Evolutionary conservation across 2,888 invertebrate species (phyloP), one percentile per base, ranked within the genome.

Genomic region (Drosophila pegasa): DNA sequence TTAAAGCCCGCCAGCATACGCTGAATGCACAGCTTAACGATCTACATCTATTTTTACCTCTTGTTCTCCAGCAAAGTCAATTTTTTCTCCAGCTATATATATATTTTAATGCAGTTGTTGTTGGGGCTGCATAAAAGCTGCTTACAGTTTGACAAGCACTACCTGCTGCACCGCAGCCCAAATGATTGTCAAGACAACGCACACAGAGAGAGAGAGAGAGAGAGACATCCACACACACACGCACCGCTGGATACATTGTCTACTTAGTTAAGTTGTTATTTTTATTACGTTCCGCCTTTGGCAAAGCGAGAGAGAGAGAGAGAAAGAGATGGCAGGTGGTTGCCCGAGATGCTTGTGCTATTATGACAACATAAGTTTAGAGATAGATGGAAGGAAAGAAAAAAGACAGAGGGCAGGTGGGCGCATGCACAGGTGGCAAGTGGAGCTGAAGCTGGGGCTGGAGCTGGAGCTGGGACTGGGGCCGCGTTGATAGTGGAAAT

Each of bases 211-310:
- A 20, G 38, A 40, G 4, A 40, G 38, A 20, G 18, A 18, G 18
- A 40, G 37, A 9, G 16, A 18, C 14, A 14, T 12, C 33, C 3
- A 16, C 56, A 56, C 60, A 20, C 31, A 16, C 27, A 20, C 37
- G 25, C 62, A 55, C 18, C 25, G 43, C 48, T 56, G 37, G 12
- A 25, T 55, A 60, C 78, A 71, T 65, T 78, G 65, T 82, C 76
- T 72, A 74, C 86, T 83, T 80, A 80, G 83, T 85, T 83, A 83
- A 82, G 83, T 80, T 85, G 86, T 85, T 83, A 77, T 82, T 80
- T 85, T 82, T 85, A 82, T 80, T 82, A 81, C 55, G 56, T 60
- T 56, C 63, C 71, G 78, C 80, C 80, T 62, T 41, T 18, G 82
- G 75, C 70, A 54, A 66, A 64, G 35, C 35, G 12, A 7, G 8